A percentile compares a stretch with the other conserved stretches of the same genome.
These are phyloP conservation scores for Carapus acus DNA, from an alignment of 2,797 vertebrate genomes.

Conservation along the genomic window DNA sequence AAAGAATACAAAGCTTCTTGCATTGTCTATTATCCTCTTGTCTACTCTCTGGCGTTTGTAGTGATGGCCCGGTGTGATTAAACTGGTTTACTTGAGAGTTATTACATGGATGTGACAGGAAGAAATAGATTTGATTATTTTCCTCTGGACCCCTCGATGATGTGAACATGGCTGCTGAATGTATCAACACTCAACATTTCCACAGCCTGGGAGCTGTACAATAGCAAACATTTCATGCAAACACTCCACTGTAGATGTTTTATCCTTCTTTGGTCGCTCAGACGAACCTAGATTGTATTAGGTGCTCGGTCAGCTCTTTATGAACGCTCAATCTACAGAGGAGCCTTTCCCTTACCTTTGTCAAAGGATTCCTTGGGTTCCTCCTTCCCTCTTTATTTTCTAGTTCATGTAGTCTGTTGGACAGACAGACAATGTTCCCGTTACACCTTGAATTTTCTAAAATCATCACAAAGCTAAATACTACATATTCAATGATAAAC, in stretches of 20 bases:
- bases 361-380: constrained; percentile 56
- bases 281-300: not conserved
- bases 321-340: not conserved
- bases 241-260: no score
- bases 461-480: not conserved
- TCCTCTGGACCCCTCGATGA: not conserved
- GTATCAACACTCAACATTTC: no score
- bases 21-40: no score
- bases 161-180: no score
- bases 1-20: no score
- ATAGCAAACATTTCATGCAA: no score
- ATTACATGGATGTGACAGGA: no score
- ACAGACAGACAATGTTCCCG: constrained; percentile 15
- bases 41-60: no score
- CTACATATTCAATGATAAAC: not conserved
- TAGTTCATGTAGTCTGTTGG: constrained; percentile 49
- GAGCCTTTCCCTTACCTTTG: constrained; percentile 61
- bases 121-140: no score
- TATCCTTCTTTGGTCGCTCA: no score
- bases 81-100: no score
- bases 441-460: not conserved
- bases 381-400: constrained; percentile 62
- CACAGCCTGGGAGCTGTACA: not conserved
- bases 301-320: not conserved
- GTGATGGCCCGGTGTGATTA: no score